Base-by-base conservation (phyloP, 1,140 invertebrate genomes). In the Papilio helenus region DNA sequence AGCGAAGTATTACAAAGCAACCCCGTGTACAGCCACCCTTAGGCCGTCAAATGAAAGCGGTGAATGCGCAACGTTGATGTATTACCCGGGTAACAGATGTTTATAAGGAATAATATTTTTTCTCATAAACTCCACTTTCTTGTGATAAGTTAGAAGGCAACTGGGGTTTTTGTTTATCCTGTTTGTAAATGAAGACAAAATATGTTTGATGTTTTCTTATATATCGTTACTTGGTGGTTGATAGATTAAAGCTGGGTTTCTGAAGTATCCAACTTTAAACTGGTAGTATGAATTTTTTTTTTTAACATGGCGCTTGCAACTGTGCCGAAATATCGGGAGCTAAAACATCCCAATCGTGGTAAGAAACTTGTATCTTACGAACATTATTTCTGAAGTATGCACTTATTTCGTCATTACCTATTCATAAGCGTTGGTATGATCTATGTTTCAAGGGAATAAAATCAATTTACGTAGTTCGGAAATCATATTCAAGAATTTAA, bases 1-100 rank as follows among this genome's bases (percentile, higher is more conserved):
- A 51, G 49, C 49, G 5, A 3, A 51, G 2, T 18, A 18, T 18
- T 18, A 18, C n/a, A n/a, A 55, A 20, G 49, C n/a, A n/a, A 20
- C 7, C 18, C 23, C 9, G 23, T 61, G 58, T 61, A 26, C 58
- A 12, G 12, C 23, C 23, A 0, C 23, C 58, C 58, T 61, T 61
- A 61, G 51, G 16, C 46, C 51, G 72, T 74, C 72, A 74, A 74
- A 44, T 58, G 26, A 76, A 76, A 76, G 23, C 34, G 23, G 20
- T 23, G 34, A 76, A 39, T n/a, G 51, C 73, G 73, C 39, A 58
- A 76, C 49, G 49, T 76, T 76, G 74, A 76, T 76, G 74, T 76
- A 76, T 76, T 76, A 34, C 23, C 42, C 23, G 9, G 74, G 74
- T 51, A 76, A 76, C 74, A 76, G 49, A 76, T 76, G 46, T 76